phyloP scores from a whole-genome alignment of 53 echinoderm and acorn worm species.

The Temnopleurus reevesii region DNA sequence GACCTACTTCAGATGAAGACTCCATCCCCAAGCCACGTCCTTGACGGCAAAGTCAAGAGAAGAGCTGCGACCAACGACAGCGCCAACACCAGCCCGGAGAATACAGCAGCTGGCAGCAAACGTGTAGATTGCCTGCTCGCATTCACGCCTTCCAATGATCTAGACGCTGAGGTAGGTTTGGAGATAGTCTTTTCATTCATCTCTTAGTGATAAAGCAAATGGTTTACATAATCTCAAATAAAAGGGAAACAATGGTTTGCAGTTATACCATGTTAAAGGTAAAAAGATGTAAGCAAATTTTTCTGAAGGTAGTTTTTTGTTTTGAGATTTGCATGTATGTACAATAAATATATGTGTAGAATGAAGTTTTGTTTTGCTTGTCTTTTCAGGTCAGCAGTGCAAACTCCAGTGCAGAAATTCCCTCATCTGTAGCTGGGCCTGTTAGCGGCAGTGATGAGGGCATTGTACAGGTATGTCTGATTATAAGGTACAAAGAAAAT shows the following conservation, averaged over 20 bases:
- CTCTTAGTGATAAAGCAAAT: too few relatives aligned
- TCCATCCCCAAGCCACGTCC: constrained; percentile 61
- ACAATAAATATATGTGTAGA: background rate
- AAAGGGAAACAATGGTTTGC: too few relatives aligned
- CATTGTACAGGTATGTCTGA: constrained; percentile 87
- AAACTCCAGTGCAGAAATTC: constrained; percentile 44
- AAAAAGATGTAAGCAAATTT: background rate
- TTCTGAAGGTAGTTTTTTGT: background rate
- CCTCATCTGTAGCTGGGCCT: background rate
- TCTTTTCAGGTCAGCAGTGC: background rate
- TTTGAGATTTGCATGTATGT: too few relatives aligned
- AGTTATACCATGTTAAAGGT: background rate
- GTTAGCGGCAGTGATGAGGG: constrained; percentile 72
- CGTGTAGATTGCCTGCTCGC: constrained; percentile 73
- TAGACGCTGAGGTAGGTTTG: constrained; percentile 60
- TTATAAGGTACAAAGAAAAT: too few relatives aligned
- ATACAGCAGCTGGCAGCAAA: constrained; percentile 30
- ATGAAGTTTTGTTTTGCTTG: background rate
- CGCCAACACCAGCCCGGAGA: constrained; percentile 48
- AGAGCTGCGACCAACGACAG: constrained; percentile 15
- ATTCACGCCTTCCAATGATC: constrained; percentile 68
- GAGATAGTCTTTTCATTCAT: background rate
- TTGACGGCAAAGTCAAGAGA: constrained; percentile 29
- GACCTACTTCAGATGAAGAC: constrained; percentile 95
- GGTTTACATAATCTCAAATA: too few relatives aligned